phyloP scores from a whole-genome alignment of 2,888 invertebrate genomes.

The Argyresthia goedartella region DNA sequence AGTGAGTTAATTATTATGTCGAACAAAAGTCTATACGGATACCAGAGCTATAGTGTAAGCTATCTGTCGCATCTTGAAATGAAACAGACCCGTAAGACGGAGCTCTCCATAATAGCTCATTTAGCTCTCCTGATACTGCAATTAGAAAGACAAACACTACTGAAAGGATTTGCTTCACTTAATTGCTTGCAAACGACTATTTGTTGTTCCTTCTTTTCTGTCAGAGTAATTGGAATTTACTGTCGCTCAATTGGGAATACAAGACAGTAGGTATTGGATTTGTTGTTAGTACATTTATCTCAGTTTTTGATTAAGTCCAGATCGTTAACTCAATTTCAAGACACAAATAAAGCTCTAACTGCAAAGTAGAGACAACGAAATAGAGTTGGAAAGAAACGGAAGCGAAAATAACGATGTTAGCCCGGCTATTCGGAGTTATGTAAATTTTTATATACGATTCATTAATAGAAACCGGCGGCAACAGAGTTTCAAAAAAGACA shows the following conservation, averaged over 20 bases:
- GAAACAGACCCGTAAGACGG: slow-evolving; percentile 37
- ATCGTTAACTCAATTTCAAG: too few relatives aligned
- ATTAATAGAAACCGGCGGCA: slow-evolving; percentile 35
- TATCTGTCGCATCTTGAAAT: slow-evolving; percentile 36
- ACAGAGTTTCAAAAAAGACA: slow-evolving; percentile 43
- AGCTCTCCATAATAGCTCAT: slow-evolving; percentile 47
- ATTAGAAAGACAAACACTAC: slow-evolving; percentile 49
- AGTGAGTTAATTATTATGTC: slow-evolving; percentile 19
- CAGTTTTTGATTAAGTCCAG: too few relatives aligned
- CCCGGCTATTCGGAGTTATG: too few relatives aligned
- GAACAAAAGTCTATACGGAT: slow-evolving; percentile 25
- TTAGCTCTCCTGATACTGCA: slow-evolving; percentile 49
- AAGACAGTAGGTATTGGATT: too few relatives aligned
- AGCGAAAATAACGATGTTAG: too few relatives aligned
- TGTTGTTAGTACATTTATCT: too few relatives aligned
- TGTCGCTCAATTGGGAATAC: slow-evolving; percentile 10
- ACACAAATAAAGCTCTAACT: too few relatives aligned
- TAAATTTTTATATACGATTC: slow-evolving; percentile 16
- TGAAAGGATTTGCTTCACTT: slow-evolving; percentile 39
- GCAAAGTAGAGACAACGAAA: too few relatives aligned
- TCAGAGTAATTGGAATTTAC: slow-evolving; percentile 34
- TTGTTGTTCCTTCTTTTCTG: background rate
- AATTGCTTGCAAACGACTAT: slow-evolving; percentile 2
- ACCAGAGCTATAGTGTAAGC: slow-evolving; percentile 27
- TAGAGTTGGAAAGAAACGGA: too few relatives aligned